Conservation (phyloP, 2,888 invertebrate genomes). For the Rugalucina vietnamica region DNA sequence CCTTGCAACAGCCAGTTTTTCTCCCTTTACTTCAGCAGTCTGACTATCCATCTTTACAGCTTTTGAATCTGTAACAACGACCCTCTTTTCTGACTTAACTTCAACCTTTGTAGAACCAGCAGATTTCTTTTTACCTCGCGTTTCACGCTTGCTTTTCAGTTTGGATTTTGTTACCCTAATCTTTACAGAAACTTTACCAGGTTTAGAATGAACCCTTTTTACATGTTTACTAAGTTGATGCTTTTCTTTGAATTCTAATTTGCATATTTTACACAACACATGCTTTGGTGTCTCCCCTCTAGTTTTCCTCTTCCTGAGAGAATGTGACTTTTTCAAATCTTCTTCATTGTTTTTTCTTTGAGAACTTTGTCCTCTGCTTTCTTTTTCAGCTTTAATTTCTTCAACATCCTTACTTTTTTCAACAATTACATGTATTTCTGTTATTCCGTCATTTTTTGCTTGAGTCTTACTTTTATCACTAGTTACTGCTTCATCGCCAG, state of each 20-base stretch:
- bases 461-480: no score
- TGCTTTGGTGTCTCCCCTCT: no score
- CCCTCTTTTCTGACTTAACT: not conserved
- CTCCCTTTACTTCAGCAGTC: not conserved
- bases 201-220: not conserved
- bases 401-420: no score
- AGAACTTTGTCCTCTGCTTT: no score
- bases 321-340: no score
- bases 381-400: no score
- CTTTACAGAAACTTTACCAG: not conserved
- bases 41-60: not conserved
- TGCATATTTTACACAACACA: not conserved
- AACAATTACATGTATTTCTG: no score
- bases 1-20: not conserved
- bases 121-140: not conserved
- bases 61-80: not conserved
- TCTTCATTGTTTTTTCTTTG: no score
- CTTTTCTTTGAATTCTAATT: not conserved
- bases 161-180: not conserved
- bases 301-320: no score
- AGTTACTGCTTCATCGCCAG: no score
- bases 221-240: not conserved
- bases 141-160: not conserved
- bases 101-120: not conserved
- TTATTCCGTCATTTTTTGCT: no score